These are phyloP conservation scores for Aleiodes leptofemur DNA, from an alignment of 2,888 invertebrate genomes.

Conservation along the genomic window DNA sequence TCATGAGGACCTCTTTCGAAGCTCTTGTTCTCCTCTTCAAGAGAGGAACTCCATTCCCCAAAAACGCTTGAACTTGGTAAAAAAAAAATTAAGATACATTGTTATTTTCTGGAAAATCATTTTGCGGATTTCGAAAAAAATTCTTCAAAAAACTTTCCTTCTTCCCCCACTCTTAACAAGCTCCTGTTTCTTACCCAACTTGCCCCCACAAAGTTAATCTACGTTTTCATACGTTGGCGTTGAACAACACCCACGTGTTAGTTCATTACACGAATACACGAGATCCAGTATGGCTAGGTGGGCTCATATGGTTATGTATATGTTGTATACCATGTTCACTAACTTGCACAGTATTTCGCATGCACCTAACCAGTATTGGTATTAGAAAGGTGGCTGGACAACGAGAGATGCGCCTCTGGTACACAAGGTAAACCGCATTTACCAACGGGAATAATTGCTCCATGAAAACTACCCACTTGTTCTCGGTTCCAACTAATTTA, in stretches of 20 bases:
- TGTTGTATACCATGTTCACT: conserved; percentile 33
- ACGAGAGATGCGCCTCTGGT: conserved; percentile 57
- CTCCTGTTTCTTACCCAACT: conserved; percentile 44
- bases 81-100: too few species aligned
- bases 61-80: too few species aligned
- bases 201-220: conserved; percentile 9
- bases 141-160: too few species aligned
- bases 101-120: too few species aligned
- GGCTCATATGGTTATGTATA: conserved; percentile 38
- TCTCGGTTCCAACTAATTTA: conserved; percentile 4
- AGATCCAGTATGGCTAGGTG: conserved; percentile 49
- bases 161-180: conserved; percentile 33
- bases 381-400: conserved; percentile 69
- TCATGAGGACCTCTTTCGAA: too few species aligned
- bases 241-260: conserved; percentile 59
- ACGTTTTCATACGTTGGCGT: conserved; percentile 41
- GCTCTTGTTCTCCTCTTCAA: too few species aligned
- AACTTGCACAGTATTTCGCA: conserved; percentile 39
- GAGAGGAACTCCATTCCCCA: too few species aligned
- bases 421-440: conserved; percentile 72
- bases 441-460: conserved; percentile 60
- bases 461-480: conserved; percentile 44
- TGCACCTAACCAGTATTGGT: conserved; percentile 41
- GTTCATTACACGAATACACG: conserved; percentile 42
- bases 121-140: too few species aligned